Conservation (phyloP, 2,888 invertebrate species). For the Eucera pruinosa region DNA sequence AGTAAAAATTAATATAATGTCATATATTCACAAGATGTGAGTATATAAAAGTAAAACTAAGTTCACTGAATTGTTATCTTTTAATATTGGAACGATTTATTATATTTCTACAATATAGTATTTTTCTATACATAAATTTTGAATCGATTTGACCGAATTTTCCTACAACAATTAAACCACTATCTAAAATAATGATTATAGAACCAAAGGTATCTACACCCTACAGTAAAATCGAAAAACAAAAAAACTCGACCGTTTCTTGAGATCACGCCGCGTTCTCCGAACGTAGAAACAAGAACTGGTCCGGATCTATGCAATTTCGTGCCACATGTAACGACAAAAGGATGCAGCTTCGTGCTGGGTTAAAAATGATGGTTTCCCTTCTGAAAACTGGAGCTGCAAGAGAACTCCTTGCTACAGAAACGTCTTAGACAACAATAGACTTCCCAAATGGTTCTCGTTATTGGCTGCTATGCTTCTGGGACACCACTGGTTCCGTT, state of each 20-base stretch:
- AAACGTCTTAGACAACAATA: slow-evolving; percentile 66
- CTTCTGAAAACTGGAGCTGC: slow-evolving; percentile 69
- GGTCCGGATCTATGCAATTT: slow-evolving; percentile 37
- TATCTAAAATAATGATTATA: neutral
- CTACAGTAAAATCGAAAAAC: neutral
- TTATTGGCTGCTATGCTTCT: slow-evolving; percentile 75
- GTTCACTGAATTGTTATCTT: no score
- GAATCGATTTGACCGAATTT: no score
- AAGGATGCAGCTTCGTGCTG: slow-evolving; percentile 50
- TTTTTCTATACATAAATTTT: no score
- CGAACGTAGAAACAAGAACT: slow-evolving; percentile 26
- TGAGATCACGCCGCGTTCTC: slow-evolving; percentile 2
- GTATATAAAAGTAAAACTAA: no score
- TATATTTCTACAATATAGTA: no score
- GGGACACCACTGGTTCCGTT: slow-evolving; percentile 22
- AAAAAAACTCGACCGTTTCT: neutral
- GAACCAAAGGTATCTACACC: neutral
- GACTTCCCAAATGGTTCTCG: slow-evolving; percentile 73
- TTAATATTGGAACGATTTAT: no score
- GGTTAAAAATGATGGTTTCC: slow-evolving; percentile 64
- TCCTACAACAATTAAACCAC: no score
- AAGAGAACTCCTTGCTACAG: slow-evolving; percentile 45
- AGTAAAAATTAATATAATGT: no score
- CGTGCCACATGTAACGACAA: slow-evolving; percentile 45
- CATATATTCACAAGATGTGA: no score